Percentiles rank a stretch among this genome's conserved stretches.
Evolutionary conservation across 2,113 vertebrate genomes (phyloP).

Genomic region (Salvelinus fontinalis): DNA sequence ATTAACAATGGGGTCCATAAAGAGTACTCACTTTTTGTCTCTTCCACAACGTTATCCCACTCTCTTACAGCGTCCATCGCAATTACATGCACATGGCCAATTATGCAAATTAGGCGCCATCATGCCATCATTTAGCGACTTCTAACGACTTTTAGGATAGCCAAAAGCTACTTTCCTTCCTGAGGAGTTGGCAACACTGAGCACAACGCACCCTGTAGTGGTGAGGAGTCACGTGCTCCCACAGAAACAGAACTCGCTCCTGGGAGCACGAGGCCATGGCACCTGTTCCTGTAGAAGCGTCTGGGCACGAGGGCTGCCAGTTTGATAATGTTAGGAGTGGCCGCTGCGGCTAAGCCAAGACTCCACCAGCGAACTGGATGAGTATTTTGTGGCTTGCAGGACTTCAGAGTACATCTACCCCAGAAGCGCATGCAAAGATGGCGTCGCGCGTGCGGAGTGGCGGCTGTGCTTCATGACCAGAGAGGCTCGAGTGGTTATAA

Average conservation of each 20-base stretch:
- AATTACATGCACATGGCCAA: no score
- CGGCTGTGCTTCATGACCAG: not conserved
- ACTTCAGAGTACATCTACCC: constrained; percentile 31
- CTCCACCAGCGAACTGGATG: constrained; percentile 45
- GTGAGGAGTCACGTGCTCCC: constrained; percentile 48
- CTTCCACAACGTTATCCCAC: no score
- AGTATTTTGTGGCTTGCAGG: constrained; percentile 18
- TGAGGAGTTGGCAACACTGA: no score
- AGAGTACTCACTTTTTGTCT: no score
- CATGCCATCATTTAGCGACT: no score
- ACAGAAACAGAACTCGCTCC: constrained; percentile 3
- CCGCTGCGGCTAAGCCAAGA: not conserved
- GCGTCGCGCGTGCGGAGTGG: constrained; percentile 7
- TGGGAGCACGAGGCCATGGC: constrained; percentile 43
- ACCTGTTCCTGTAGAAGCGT: constrained; percentile 23
- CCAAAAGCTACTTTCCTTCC: no score
- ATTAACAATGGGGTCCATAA: no score
- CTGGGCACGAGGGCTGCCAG: constrained; percentile 36
- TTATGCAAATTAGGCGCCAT: no score
- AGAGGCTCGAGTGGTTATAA: not conserved
- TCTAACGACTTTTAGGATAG: no score
- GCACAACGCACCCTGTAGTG: constrained; percentile 47
- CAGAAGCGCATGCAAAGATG: not conserved
- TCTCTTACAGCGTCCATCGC: no score
- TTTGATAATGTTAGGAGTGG: not conserved